Evolutionary conservation across 1,140 invertebrate genomes (phyloP), one percentile per base, ranked within the genome.

Genomic region (Drosophila equinoxialis): DNA sequence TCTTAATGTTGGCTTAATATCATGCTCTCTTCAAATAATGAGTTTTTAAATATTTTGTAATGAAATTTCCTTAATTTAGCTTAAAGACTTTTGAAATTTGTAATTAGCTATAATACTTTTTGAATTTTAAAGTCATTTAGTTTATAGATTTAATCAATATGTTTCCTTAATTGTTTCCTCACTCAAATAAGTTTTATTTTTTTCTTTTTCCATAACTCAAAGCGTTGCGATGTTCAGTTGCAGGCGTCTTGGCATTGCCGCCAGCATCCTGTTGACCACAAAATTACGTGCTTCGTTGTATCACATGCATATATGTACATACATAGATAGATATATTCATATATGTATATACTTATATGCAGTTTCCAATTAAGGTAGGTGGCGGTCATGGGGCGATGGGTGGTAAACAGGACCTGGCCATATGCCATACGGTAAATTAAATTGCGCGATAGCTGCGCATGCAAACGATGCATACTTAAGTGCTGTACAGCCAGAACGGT

Each of bases 391-490:
- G 23, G 17, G 8, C 35, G 37, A 10, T 41, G 11, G 35, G 37
- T 13, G 54, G 26, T 33, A 7, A 14, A 41, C 37, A 11, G 45
- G 17, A 51, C 45, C 45, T 23, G 17, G 26, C 17, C 58, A 65
- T 54, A 68, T 62, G 67, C 71, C 74, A 81, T 71, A 82, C 70
- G 78, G 77, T 87, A 89, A 87, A 87, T 87, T 89, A 89, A 87
- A 87, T 89, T 87, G 62, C 76, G 70, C 73, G 81, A 70, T 65
- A 66, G 71, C 79, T 69, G 67, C 37, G 54, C 71, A 82, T 77
- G 79, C 79, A 76, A 87, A 87, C 82, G 82, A 65, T 77, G 79
- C 77, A 68, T 71, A 83, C 84, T 87, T 83, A 87, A 87, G 80
- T 77, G 83, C 66, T 66, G 60, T 33, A 42, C 65, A 64, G 65